A percentile compares a stretch with the other conserved stretches of the same genome.
Evolutionary conservation across 2,113 vertebrate species (phyloP).

Genomic region (Phycodurus eques): DNA sequence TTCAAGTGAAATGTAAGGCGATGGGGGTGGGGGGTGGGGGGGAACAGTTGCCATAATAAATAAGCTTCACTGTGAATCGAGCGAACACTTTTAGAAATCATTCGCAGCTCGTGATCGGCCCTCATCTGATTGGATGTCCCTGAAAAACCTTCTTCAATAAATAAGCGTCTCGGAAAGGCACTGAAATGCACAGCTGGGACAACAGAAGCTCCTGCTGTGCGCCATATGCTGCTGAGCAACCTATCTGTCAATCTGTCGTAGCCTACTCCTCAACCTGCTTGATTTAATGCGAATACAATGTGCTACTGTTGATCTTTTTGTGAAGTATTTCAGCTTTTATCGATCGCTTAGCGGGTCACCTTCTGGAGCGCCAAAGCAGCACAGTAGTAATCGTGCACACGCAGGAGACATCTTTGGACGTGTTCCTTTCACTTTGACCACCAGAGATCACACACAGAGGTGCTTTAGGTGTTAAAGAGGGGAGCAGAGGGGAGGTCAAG

Average conservation of each 20-base stretch:
- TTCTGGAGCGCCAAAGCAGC: conserved; percentile 59
- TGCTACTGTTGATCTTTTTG: conserved; percentile 24
- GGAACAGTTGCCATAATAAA: conserved; percentile 51
- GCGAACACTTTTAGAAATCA: neutral
- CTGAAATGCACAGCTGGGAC: conserved; percentile 64
- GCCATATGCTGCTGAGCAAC: neutral
- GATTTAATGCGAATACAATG: neutral
- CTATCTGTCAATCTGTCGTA: conserved; percentile 6
- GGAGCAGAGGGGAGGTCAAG: neutral
- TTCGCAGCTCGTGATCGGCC: conserved; percentile 53
- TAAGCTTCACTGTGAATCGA: conserved; percentile 7
- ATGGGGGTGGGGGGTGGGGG: no score
- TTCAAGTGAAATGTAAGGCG: conserved; percentile 44
- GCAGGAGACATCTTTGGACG: conserved; percentile 2
- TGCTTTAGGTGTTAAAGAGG: neutral
- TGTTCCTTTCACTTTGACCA: neutral
- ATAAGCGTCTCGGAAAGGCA: conserved; percentile 70
- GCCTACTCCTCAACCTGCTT: conserved; percentile 10
- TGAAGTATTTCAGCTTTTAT: conserved; percentile 58
- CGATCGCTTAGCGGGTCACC: conserved; percentile 51
- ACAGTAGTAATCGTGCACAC: conserved; percentile 65
- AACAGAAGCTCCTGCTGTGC: neutral
- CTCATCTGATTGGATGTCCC: conserved; percentile 53
- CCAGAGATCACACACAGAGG: neutral
- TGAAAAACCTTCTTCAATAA: conserved; percentile 69